A percentile compares a stretch with the other conserved stretches of the same genome.
Conservation (phyloP, 2,797 vertebrate species). For the Acipenser oxyrinchus region DNA sequence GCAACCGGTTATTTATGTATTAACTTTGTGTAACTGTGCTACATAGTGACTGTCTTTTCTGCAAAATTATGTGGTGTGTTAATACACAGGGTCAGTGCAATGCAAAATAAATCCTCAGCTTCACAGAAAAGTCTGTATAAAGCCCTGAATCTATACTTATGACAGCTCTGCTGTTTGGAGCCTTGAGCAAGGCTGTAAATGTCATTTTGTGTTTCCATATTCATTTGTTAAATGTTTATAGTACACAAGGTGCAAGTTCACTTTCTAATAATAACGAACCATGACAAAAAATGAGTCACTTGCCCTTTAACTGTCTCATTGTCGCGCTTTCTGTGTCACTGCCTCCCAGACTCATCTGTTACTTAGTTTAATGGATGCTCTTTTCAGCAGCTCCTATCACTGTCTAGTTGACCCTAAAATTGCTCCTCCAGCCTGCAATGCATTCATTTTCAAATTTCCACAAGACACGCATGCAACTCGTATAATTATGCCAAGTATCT, state of each 20-base stretch:
- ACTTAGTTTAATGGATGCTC: constrained; percentile 9
- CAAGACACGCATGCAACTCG: neutral
- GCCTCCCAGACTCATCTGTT: constrained; percentile 1
- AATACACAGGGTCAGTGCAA: no score
- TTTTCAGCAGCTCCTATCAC: constrained; percentile 8
- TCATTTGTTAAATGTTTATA: neutral
- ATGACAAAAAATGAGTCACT: constrained; percentile 8
- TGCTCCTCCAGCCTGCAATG: constrained; percentile 4
- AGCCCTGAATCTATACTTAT: no score
- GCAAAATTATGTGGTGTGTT: no score
- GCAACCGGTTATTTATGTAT: no score
- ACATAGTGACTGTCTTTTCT: no score
- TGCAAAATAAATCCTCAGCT: no score
- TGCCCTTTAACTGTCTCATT: neutral
- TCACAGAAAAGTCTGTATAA: no score
- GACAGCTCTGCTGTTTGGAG: no score
- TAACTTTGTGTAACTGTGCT: no score
- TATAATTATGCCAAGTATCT: constrained; percentile 8
- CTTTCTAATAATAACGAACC: constrained; percentile 5
- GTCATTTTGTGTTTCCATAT: no score
- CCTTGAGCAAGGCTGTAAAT: no score
- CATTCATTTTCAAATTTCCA: constrained; percentile 7
- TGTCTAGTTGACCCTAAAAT: constrained; percentile 12
- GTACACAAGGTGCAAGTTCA: constrained; percentile 3
- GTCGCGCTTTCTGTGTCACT: constrained; percentile 5